A percentile compares a stretch with the other conserved stretches of the same genome.
Conservation (phyloP, 2,888 invertebrate genomes). For the Nemotelus pantherinus region DNA sequence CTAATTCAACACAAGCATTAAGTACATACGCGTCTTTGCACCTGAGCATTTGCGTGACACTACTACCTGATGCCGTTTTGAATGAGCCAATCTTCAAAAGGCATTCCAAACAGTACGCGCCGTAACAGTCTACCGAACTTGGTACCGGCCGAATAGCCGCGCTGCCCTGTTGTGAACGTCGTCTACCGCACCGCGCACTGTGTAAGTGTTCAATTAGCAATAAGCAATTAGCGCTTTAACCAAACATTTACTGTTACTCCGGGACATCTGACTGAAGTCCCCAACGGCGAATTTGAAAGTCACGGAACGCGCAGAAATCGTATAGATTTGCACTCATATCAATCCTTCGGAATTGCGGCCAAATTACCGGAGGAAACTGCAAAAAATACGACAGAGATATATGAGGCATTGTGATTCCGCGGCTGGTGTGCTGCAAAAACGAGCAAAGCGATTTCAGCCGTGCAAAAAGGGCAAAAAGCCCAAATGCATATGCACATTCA, state of each 20-base stretch:
- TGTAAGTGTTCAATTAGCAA: constrained; percentile 38
- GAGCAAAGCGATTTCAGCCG: neutral
- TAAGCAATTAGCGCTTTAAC: constrained; percentile 32
- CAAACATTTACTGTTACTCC: constrained; percentile 37
- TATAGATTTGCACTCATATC: neutral
- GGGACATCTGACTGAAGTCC: constrained; percentile 12
- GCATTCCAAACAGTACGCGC: neutral
- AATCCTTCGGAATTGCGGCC: neutral
- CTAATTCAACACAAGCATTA: constrained; percentile 10
- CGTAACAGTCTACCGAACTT: neutral
- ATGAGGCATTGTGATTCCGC: constrained; percentile 11
- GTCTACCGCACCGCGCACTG: neutral
- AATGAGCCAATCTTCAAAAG: constrained; percentile 9
- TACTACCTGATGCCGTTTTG: constrained; percentile 36
- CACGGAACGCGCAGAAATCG: constrained; percentile 5
- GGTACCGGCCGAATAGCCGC: neutral
- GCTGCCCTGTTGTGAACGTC: neutral
- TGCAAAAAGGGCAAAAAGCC: neutral
- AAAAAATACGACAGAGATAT: constrained; percentile 12
- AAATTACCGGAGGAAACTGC: constrained; percentile 1
- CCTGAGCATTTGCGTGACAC: constrained; percentile 37
- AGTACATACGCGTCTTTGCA: constrained; percentile 27
- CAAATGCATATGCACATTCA: neutral
- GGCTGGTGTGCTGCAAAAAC: constrained; percentile 6
- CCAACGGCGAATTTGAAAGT: constrained; percentile 10